phyloP scores from a whole-genome alignment of 2,113 vertebrate genomes.

The Amazona guildingii region DNA sequence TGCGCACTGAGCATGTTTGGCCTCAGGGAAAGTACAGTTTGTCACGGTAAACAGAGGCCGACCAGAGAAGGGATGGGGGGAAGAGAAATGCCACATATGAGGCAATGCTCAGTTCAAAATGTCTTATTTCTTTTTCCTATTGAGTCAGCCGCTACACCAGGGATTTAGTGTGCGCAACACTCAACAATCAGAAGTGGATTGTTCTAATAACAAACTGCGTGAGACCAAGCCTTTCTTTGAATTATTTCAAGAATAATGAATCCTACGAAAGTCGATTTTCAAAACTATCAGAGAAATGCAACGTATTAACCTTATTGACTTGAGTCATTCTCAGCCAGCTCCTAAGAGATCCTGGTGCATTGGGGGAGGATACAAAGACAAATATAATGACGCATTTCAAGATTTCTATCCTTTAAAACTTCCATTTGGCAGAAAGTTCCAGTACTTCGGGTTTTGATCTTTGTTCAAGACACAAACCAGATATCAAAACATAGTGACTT shows the following conservation, averaged over 20 bases:
- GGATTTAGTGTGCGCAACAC: background rate
- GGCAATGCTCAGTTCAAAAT: background rate
- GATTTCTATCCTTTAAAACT: background rate
- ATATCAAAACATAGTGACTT: background rate
- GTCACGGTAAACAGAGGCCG: rapidly evolving
- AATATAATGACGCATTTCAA: background rate
- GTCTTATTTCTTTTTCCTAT: too few relatives aligned
- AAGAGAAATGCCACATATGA: background rate
- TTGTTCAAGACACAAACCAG: background rate
- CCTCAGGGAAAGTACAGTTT: background rate
- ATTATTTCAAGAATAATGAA: background rate
- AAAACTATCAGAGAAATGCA: background rate
- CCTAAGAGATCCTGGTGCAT: background rate
- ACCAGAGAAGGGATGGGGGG: rapidly evolving
- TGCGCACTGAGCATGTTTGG: background rate
- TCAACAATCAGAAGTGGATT: background rate
- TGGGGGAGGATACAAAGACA: background rate
- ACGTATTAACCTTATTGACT: background rate
- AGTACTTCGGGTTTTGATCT: background rate
- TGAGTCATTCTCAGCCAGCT: background rate
- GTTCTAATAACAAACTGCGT: background rate
- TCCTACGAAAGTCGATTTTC: background rate
- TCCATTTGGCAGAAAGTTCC: background rate
- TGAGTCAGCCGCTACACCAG: background rate
- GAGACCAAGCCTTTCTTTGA: background rate